Percentiles rank a stretch among this genome's conserved stretches.
phyloP scores from a whole-genome alignment of 1,140 invertebrate genomes.

The Olivierus martensii region DNA sequence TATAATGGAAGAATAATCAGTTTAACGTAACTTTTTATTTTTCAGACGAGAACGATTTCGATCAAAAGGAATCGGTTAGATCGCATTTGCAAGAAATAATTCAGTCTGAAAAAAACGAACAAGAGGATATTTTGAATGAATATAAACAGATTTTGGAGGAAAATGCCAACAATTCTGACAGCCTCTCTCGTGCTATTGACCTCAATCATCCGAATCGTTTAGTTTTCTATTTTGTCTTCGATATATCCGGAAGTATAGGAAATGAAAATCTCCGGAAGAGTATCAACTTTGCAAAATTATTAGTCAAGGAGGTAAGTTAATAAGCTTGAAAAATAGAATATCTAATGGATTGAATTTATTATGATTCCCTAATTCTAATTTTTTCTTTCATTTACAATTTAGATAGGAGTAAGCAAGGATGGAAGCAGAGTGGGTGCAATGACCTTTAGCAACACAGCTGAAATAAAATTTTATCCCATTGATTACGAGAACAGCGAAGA shows the following conservation, averaged over 20 bases:
- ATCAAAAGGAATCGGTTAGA: background rate
- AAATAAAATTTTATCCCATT: background rate
- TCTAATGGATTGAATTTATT: no score
- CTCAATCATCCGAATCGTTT: conserved; percentile 1
- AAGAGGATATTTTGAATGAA: background rate
- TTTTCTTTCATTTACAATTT: background rate
- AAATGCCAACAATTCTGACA: no score
- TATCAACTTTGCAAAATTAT: conserved; percentile 6
- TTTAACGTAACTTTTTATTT: no score
- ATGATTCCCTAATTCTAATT: no score
- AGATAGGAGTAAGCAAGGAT: conserved; percentile 4
- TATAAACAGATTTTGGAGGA: background rate
- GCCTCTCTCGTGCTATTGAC: background rate
- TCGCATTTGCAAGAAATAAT: background rate
- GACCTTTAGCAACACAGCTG: conserved; percentile 6
- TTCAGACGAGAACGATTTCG: conserved; percentile 4
- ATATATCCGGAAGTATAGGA: conserved; percentile 7
- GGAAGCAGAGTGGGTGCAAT: conserved; percentile 7
- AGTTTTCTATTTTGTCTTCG: conserved; percentile 10
- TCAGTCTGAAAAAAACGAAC: background rate
- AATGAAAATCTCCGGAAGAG: background rate
- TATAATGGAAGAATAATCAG: no score
- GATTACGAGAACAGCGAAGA: conserved; percentile 5
- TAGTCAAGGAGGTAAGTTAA: conserved; percentile 3
- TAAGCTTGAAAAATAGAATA: no score